Conservation (phyloP, 2,113 vertebrate genomes). For the Laticauda colubrina region DNA sequence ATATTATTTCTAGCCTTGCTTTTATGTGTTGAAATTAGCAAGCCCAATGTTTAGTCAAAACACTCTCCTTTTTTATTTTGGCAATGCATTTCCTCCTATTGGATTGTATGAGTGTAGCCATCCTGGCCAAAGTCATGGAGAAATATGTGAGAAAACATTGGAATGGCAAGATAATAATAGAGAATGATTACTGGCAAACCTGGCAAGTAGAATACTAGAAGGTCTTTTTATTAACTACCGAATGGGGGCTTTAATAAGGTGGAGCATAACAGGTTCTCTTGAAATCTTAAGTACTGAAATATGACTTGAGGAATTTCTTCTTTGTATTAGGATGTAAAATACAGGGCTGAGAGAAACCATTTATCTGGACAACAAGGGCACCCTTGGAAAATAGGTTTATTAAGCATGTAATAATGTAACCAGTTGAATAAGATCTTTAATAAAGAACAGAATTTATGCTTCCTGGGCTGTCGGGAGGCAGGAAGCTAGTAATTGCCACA, state of each 20-base stretch:
- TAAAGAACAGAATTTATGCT: constrained; percentile 12
- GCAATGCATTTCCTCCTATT: background rate
- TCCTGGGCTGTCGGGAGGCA: background rate
- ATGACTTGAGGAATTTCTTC: background rate
- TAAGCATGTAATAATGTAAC: background rate
- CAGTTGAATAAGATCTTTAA: constrained; percentile 8
- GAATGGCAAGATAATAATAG: background rate
- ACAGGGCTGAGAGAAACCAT: constrained; percentile 11
- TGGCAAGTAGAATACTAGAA: background rate
- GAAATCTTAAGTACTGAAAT: background rate
- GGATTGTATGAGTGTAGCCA: too few species aligned
- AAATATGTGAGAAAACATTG: background rate
- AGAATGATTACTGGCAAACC: background rate
- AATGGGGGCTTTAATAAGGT: background rate
- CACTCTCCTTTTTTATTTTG: background rate
- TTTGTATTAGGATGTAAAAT: background rate
- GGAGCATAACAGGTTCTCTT: background rate
- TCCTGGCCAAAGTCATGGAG: background rate
- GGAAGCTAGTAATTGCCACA: background rate
- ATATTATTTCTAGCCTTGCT: background rate
- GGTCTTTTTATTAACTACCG: background rate
- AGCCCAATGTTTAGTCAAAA: background rate
- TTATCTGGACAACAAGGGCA: background rate
- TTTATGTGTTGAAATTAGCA: background rate
- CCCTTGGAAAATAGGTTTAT: background rate